Evolutionary conservation across 2,797 vertebrate genomes (phyloP).

Genomic region (Mus spretus): DNA sequence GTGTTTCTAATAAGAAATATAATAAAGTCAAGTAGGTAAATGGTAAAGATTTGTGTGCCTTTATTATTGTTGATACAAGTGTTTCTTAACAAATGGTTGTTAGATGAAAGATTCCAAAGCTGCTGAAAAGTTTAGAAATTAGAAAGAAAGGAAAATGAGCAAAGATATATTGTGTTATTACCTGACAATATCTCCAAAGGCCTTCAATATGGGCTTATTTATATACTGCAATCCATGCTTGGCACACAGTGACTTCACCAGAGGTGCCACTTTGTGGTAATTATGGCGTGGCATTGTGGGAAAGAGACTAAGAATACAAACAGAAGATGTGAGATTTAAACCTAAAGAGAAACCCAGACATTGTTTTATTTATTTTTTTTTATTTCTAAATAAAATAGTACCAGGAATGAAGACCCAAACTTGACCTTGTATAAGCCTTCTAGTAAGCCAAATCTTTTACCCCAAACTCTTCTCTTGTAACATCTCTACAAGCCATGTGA

Average conservation of each 20-base stretch:
- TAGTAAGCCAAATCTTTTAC: not conserved
- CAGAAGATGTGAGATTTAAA: not conserved
- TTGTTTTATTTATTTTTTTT: constrained; percentile 4
- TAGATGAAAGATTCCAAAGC: not conserved
- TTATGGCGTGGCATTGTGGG: constrained; percentile 94
- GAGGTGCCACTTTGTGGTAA: constrained; percentile 91
- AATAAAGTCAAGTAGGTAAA: not conserved
- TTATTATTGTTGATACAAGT: not conserved
- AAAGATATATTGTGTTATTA: constrained; percentile 76
- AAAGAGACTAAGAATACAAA: constrained; percentile 90
- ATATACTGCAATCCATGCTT: constrained; percentile 91
- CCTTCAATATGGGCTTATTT: constrained; percentile 89
- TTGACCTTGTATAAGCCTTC: not conserved
- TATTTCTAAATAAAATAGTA: constrained; percentile 28
- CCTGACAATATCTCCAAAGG: constrained; percentile 89
- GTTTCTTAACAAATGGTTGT: not conserved
- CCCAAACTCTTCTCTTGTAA: not conserved
- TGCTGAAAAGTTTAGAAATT: not conserved
- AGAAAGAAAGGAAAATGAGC: not conserved
- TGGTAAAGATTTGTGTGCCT: not conserved
- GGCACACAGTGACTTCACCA: constrained; percentile 90
- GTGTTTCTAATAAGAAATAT: not conserved
- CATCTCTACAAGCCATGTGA: not conserved
- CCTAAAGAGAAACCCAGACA: not conserved
- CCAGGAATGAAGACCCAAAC: not conserved